Evolutionary conservation across 2,797 vertebrate species (phyloP).

Genomic region (Trachurus trachurus): DNA sequence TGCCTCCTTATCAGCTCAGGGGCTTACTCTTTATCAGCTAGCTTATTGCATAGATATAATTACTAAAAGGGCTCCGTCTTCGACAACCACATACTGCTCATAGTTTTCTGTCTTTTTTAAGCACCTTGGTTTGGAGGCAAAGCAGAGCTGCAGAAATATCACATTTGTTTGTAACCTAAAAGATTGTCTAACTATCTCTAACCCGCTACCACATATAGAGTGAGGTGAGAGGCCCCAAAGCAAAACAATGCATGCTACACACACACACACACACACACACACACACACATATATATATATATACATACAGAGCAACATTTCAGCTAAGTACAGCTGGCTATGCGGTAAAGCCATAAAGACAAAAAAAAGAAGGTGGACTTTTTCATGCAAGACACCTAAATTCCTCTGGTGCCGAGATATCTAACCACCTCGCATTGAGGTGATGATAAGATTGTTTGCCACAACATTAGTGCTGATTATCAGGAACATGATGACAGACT

Average conservation of each 20-base stretch:
- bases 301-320: not conserved
- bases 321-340: not conserved
- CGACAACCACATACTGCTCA: not conserved
- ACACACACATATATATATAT: no score
- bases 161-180: constrained; percentile 6
- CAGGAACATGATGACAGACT: constrained; percentile 41
- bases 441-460: constrained; percentile 55
- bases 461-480: constrained; percentile 46
- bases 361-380: not conserved
- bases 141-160: not conserved
- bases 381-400: constrained; percentile 32
- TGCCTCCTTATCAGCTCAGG: constrained; percentile 12
- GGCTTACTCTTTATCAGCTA: constrained; percentile 21
- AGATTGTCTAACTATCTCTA: not conserved
- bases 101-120: not conserved
- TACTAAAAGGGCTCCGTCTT: not conserved
- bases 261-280: no score
- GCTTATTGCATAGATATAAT: constrained; percentile 25
- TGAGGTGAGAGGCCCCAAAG: constrained; percentile 5
- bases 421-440: constrained; percentile 46
- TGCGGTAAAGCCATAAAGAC: not conserved
- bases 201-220: not conserved
- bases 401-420: constrained; percentile 45
- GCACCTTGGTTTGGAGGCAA: not conserved
- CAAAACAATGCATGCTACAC: constrained; percentile 10